A percentile compares a stretch with the other conserved stretches of the same genome.
Evolutionary conservation across 2,797 vertebrate genomes (phyloP).

Genomic region (Sphenopsis melanotis): DNA sequence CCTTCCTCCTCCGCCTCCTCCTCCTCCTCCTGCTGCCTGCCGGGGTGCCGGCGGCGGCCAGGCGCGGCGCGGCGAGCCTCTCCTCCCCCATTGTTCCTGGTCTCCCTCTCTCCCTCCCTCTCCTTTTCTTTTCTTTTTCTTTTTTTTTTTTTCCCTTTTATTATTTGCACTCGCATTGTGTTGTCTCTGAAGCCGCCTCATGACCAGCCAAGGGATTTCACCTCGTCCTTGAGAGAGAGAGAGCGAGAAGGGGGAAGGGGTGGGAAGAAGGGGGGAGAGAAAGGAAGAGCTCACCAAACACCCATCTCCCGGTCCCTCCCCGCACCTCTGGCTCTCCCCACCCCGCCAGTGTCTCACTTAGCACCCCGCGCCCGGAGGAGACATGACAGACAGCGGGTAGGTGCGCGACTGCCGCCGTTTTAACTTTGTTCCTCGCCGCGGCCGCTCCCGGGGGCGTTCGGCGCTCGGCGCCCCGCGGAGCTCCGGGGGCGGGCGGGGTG

Average conservation of each 20-base stretch:
- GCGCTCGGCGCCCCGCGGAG: not conserved
- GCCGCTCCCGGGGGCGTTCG: not conserved
- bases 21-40: not conserved
- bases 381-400: slow-evolving; percentile 53
- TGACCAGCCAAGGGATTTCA: slow-evolving; percentile 81
- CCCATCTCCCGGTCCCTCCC: slow-evolving; percentile 62
- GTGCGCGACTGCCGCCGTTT: slow-evolving; percentile 59
- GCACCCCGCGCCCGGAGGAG: slow-evolving; percentile 60
- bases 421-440: slow-evolving; percentile 32
- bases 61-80: not conserved
- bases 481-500: not conserved
- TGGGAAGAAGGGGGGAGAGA: not conserved
- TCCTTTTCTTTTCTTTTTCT: slow-evolving; percentile 38
- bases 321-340: slow-evolving; percentile 42
- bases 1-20: not conserved
- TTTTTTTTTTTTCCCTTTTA: slow-evolving; percentile 59
- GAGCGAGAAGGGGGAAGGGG: slow-evolving; percentile 16
- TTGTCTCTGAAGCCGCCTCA: slow-evolving; percentile 77
- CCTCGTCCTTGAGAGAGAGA: slow-evolving; percentile 77
- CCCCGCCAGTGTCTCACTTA: slow-evolving; percentile 43
- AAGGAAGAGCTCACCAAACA: slow-evolving; percentile 44
- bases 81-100: slow-evolving; percentile 69
- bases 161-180: slow-evolving; percentile 79
- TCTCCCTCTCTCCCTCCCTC: not conserved
- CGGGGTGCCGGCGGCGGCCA: slow-evolving; percentile 19